Evolutionary conservation across 2,113 vertebrate species (phyloP).

Genomic region (Chitala chitala): DNA sequence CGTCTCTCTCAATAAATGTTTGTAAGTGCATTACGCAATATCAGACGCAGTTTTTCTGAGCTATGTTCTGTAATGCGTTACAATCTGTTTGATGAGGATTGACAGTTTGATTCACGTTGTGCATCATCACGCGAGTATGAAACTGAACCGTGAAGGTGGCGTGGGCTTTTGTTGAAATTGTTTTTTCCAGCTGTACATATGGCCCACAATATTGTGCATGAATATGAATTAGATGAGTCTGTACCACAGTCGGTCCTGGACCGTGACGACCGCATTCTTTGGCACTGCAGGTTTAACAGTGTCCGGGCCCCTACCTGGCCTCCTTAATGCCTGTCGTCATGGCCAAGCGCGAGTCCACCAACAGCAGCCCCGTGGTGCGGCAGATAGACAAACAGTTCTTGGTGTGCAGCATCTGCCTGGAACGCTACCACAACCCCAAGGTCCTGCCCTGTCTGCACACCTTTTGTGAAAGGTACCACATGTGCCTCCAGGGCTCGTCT

Average conservation of each 20-base stretch:
- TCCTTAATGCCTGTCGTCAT: constrained; percentile 64
- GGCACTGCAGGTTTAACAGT: constrained; percentile 44
- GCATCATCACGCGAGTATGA: too few species aligned
- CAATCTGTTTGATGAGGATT: too few species aligned
- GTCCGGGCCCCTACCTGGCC: constrained; percentile 14
- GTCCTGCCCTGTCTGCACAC: constrained; percentile 81
- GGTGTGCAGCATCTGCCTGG: constrained; percentile 91
- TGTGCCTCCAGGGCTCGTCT: not conserved
- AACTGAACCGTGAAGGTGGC: too few species aligned
- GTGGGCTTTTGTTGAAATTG: too few species aligned
- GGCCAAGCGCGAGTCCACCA: constrained; percentile 73
- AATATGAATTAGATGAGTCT: too few species aligned
- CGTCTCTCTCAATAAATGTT: too few species aligned
- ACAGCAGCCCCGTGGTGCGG: constrained; percentile 81
- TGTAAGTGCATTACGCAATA: too few species aligned
- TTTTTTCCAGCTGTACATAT: too few species aligned
- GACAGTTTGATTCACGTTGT: too few species aligned
- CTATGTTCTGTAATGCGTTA: too few species aligned
- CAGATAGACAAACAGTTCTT: constrained; percentile 96
- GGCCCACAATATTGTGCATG: too few species aligned
- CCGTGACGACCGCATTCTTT: not conserved
- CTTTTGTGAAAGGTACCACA: constrained; percentile 63
- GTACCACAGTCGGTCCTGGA: not conserved
- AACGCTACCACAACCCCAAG: constrained; percentile 83
- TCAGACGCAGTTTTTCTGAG: too few species aligned